Base-by-base conservation (phyloP, 2,797 vertebrate species). In the Schizothorax lantsangensis region DNA sequence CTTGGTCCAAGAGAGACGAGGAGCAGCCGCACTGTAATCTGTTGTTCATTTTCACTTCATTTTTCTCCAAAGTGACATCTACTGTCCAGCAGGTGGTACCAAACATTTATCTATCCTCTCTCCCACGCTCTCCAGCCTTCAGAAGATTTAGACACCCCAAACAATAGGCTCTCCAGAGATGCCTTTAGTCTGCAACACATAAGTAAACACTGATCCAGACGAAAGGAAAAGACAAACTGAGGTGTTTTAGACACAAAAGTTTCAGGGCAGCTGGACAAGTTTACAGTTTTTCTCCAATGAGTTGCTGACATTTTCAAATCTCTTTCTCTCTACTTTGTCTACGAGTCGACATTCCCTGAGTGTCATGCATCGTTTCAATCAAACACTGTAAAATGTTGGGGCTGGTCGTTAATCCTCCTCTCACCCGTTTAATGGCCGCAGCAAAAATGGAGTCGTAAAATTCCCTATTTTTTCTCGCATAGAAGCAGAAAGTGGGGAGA, bases 1-100 rank as follows among this genome's bases (percentile, higher is more conserved):
- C 81, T 77, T 66, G 12, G 73, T 82, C 69, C 11, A 64, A 40
- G 57, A 85, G 83, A 86, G 77, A 79, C 40, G 62, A 57, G 78
- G 19, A 83, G 72, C 75, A 84, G 72, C 71, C 59, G 77, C 57
- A 52, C 84, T 91, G 79, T 84, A 88, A 89, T 71, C 87, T 84
- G 49, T 47, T 38, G 82, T 88, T 89, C 81, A 69, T 75, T 89
- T 81, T 86, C 87, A 64, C 82, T 90, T 90, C 88, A 84, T 89
- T 88, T 88, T 88, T 88, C 88, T 89, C 88, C 81, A 89, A 89
- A 86, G 84, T 91, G 90, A 89, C 92, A 91, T 89, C 84, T 80
- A 90, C 78, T 92, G 91, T 94, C 94, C 94, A 94, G 93, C 93
- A 95, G 93, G 92, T 93, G 93, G 94, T 94, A 94, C 93, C 91